Percentiles rank a stretch among this genome's conserved stretches.
Evolutionary conservation across 1,140 invertebrate genomes (phyloP).

Genomic region (Drosophila grimshawi): DNA sequence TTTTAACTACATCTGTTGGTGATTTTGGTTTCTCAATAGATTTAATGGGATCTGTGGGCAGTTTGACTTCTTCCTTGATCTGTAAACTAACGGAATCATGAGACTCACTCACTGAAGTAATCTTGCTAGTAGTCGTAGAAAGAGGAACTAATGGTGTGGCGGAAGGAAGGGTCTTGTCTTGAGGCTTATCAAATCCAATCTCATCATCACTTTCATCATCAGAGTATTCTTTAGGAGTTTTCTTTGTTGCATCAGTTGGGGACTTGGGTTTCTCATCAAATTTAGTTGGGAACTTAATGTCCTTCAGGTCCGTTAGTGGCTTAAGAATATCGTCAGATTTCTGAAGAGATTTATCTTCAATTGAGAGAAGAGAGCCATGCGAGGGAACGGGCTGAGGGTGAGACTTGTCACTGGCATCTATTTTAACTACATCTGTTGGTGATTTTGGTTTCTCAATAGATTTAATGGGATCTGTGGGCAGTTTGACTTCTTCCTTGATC

Average conservation of each 20-base stretch:
- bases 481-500: too few relatives aligned
- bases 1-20: not conserved
- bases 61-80: not conserved
- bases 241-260: constrained; percentile 20
- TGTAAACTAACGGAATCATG: not conserved
- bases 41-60: not conserved
- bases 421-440: too few relatives aligned
- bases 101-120: not conserved
- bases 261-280: constrained; percentile 36
- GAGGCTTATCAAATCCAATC: constrained; percentile 12
- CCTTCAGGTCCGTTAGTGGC: not conserved
- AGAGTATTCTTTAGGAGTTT: constrained; percentile 18
- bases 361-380: not conserved
- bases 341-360: constrained; percentile 5
- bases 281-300: not conserved
- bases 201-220: constrained; percentile 36
- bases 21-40: too few relatives aligned
- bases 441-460: too few relatives aligned
- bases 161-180: not conserved
- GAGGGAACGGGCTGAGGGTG: constrained; percentile 2
- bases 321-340: not conserved
- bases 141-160: constrained; percentile 1
- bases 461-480: too few relatives aligned
- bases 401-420: not conserved
- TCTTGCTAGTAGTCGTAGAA: not conserved